Base-by-base conservation (phyloP, 2,888 invertebrate genomes). In the Koerneria pararmatus region DNA sequence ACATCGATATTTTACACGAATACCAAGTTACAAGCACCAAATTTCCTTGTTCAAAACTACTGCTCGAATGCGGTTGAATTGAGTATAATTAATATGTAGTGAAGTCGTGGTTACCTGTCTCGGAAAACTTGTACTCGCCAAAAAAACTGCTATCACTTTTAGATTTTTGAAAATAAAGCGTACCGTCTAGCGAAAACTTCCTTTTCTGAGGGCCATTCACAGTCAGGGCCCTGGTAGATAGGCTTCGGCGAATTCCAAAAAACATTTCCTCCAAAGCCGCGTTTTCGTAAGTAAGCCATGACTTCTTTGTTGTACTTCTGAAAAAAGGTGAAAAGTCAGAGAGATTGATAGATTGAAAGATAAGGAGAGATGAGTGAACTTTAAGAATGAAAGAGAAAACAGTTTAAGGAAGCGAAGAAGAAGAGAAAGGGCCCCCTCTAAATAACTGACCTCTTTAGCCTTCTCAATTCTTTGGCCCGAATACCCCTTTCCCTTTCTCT, bases 181-280 rank as follows among this genome's bases (percentile, higher is more conserved):
- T 66, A 78, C 79, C 82, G 67, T 69, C 83, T 71, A 24, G 82
- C 82, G 67, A 83, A 83, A 53, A 83, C 81, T 59, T 83, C 83
- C 69, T 80, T 80, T 71, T 83, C 80, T 3, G 76, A 72, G 35
- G 83, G 83, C 81, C 83, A 84, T 32, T 80, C 78, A 70, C 84
- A 83, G 69, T 84, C 83, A 41, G 80, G 77, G 27, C 83, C 84
- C 69, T 83, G 84, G 73, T 83, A 83, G 72, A 84, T 82, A 60
- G 83, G 80, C 57, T 75, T 71, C 48, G 83, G 84, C 53, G 79
- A 74, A 73, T 84, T 83, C 82, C 83, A 83, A 73, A 83, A 84
- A n/a, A 81, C 79, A 49, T 73, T 74, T 57, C 83, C 83, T 37
- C 83, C 84, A 69, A 82, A 84, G n/a, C 83, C 81, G 27, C 77